Evolutionary conservation across 1,140 invertebrate genomes (phyloP).

Genomic region (Calosoma granatense): DNA sequence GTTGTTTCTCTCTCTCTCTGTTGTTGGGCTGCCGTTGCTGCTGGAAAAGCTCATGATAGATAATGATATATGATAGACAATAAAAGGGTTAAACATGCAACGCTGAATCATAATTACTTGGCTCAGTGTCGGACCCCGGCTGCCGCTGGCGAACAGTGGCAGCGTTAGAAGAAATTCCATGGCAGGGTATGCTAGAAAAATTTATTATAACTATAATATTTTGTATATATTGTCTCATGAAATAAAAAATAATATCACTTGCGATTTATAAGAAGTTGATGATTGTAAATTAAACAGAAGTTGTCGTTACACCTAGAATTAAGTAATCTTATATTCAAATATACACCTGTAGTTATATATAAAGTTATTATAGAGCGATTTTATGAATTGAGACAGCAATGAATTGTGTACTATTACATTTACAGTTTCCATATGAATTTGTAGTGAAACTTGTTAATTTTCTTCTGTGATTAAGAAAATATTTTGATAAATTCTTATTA

Average conservation of each 20-base stretch:
- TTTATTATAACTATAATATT: not conserved
- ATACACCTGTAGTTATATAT: no score
- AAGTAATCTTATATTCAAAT: no score
- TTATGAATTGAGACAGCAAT: no score
- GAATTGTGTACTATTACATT: no score
- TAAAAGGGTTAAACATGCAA: conserved; percentile 31
- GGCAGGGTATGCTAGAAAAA: not conserved
- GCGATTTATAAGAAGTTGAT: not conserved
- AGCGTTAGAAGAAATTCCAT: not conserved
- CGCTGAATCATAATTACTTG: conserved; percentile 32
- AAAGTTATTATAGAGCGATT: no score
- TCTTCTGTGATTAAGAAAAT: no score
- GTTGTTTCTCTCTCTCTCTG: no score
- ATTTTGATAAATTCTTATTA: no score
- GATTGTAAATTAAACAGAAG: not conserved
- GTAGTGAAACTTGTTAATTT: no score
- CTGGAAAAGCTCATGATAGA: not conserved
- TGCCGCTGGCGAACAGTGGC: not conserved
- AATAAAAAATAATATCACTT: not conserved
- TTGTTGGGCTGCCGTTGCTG: no score
- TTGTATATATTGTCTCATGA: not conserved
- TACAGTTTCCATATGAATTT: no score
- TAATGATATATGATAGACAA: not conserved
- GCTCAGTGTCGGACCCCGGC: not conserved
- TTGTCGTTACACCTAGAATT: no score